Evolutionary conservation across 2,113 vertebrate genomes (phyloP), one percentile per base, ranked within the genome.

Genomic region (Taxidea taxus): DNA sequence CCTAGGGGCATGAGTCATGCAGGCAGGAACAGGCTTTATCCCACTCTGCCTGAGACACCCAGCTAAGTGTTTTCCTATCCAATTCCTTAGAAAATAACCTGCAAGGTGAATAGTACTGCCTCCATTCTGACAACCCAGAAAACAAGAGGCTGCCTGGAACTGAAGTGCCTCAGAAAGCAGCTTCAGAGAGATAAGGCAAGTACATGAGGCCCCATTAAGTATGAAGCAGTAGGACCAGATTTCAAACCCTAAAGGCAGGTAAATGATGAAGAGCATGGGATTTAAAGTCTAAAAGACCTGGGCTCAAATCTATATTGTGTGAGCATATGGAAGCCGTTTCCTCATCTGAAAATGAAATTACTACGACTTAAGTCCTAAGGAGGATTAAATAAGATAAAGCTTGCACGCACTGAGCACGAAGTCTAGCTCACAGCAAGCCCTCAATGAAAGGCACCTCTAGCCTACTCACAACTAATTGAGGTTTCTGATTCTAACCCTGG

Each of bases 301-400:
- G 21, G 49, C 56, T 94, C 77, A 82, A 58, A 93, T 66, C 51
- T 60, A 29, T 72, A 70, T 21, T 37, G 68, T 42, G 68, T 39
- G 68, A 90, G 37, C 27, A n/a, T 25, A n/a, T 1, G 60, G 25
- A 87, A 70, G 7, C 39, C 42, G 9, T 77, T 85, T 74, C 10
- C 31, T 89, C 31, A 74, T 64, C 72, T 90, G 64, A 92, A 95
- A 95, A 89, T 70, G 78, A 34, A 37, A 86, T 78, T n/a, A 77
- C 2, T n/a, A 82, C 39, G 4, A 54, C 14, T n/a, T 9, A 64
- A 12, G 29, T 78, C 31, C 12, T 54, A 68, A 49, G 27, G 51
- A 81, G n/a, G 18, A 44, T 42, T 42, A 44, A 75, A n/a, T 3
- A 34, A 77, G 74, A 34, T 25, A 64, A 68, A 34, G 39, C 34